These are phyloP conservation scores for Cryptus armator DNA, from an alignment of 2,888 invertebrate genomes.

Conservation along the genomic window DNA sequence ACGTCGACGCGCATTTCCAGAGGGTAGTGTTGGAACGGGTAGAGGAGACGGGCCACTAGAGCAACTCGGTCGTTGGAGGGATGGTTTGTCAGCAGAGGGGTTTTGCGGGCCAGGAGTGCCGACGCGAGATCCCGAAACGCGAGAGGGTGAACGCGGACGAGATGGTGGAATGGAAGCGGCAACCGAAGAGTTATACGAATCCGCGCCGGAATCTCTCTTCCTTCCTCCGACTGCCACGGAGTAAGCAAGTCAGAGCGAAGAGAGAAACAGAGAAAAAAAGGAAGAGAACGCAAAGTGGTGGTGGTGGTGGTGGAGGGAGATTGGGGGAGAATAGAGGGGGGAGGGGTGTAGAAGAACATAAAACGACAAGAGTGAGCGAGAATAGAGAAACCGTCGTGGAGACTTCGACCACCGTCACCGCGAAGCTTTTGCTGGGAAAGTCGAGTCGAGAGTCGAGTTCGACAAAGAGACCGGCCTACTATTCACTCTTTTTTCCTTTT, in stretches of 20 bases:
- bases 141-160: conserved; percentile 40
- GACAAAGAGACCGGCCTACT: conserved; percentile 50
- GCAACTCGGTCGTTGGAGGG: conserved; percentile 32
- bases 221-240: conserved; percentile 14
- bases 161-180: conserved; percentile 62
- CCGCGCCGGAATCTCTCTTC: conserved; percentile 38
- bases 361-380: conserved; percentile 51
- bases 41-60: conserved; percentile 20
- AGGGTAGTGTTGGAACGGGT: conserved; percentile 22
- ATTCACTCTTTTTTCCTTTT: conserved; percentile 59
- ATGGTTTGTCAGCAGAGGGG: conserved; percentile 50
- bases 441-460: conserved; percentile 54
- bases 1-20: conserved; percentile 32
- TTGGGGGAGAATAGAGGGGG: no score
- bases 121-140: conserved; percentile 58
- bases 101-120: conserved; percentile 45
- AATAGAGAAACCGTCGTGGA: conserved; percentile 52
- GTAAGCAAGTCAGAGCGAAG: conserved; percentile 38
- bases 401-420: conserved; percentile 55
- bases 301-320: no score
- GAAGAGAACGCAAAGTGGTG: conserved; percentile 12
- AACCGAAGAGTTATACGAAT: conserved; percentile 64
- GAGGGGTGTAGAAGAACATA: conserved; percentile 37
- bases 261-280: conserved; percentile 28
- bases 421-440: conserved; percentile 57